A percentile compares a stretch with the other conserved stretches of the same genome.
These are phyloP conservation scores for Lycia hirtaria DNA, from an alignment of 2,888 invertebrate species.

Conservation along the genomic window DNA sequence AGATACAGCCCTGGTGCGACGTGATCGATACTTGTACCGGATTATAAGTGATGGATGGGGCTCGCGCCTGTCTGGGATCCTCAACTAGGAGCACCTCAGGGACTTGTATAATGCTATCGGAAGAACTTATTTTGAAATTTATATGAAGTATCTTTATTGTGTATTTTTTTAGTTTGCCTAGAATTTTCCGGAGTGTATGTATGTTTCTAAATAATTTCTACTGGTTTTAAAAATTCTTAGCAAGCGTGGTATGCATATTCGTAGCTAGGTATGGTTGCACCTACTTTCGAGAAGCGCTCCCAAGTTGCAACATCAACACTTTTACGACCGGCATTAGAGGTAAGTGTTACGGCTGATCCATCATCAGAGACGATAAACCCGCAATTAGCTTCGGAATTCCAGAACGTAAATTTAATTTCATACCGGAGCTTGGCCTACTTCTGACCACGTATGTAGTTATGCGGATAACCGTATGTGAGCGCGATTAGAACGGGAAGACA, in stretches of 20 bases:
- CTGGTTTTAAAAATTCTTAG: too few species aligned
- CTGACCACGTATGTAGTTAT: slow-evolving; percentile 57
- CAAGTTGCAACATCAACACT: slow-evolving; percentile 3
- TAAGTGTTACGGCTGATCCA: slow-evolving; percentile 26
- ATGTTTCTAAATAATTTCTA: too few species aligned
- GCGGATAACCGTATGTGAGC: slow-evolving; percentile 75
- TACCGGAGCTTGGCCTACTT: slow-evolving; percentile 75
- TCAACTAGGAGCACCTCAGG: slow-evolving; percentile 19
- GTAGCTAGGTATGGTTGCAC: background rate
- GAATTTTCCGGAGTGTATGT: too few species aligned
- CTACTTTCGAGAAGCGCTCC: background rate
- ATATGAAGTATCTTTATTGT: background rate
- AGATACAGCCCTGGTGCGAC: slow-evolving; percentile 21
- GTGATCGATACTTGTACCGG: slow-evolving; percentile 55
- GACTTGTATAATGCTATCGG: slow-evolving; percentile 19
- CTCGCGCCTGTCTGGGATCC: slow-evolving; percentile 39
- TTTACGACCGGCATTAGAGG: slow-evolving; percentile 11
- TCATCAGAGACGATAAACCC: slow-evolving; percentile 34
- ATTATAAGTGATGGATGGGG: slow-evolving; percentile 58
- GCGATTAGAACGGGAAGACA: slow-evolving; percentile 30
- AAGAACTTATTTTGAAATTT: slow-evolving; percentile 19
- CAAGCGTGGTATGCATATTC: background rate
- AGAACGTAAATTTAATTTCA: slow-evolving; percentile 71
- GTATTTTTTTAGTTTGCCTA: background rate
- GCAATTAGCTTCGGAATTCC: slow-evolving; percentile 68